Evolutionary conservation across 1,140 invertebrate genomes (phyloP).

Genomic region (Coenobita brevimanus): DNA sequence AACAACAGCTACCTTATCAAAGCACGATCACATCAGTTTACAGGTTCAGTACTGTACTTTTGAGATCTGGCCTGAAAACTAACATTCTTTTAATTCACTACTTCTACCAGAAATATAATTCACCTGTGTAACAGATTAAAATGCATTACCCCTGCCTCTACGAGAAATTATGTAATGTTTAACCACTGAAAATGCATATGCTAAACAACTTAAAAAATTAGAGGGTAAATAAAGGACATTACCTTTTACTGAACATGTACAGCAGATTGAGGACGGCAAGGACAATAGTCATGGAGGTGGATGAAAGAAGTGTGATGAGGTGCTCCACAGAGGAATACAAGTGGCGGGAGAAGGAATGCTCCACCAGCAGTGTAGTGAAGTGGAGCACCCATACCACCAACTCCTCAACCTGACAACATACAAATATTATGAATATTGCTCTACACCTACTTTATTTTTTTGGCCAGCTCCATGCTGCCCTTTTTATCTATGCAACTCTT

Average conservation of each 20-base stretch:
- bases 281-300: conserved; percentile 91
- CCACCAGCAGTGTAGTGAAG: conserved; percentile 90
- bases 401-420: conserved; percentile 77
- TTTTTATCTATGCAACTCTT: no score
- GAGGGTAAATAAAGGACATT: not conserved
- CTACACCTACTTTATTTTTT: not conserved
- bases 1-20: no score
- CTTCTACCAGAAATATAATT: no score
- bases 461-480: no score
- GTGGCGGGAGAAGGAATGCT: conserved; percentile 92
- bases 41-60: no score
- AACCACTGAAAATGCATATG: no score
- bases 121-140: no score
- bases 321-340: conserved; percentile 95
- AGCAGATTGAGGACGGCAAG: conserved; percentile 89
- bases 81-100: no score
- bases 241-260: conserved; percentile 94
- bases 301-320: conserved; percentile 85
- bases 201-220: not conserved
- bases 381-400: conserved; percentile 85
- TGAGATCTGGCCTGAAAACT: no score
- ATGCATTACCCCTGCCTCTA: no score
- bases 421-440: not conserved
- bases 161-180: no score
- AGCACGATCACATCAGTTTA: no score